A percentile compares a stretch with the other conserved stretches of the same genome.
Evolutionary conservation across 53 echinoderm and acorn worm genomes (phyloP).

Genomic region (Luidia sarsii): DNA sequence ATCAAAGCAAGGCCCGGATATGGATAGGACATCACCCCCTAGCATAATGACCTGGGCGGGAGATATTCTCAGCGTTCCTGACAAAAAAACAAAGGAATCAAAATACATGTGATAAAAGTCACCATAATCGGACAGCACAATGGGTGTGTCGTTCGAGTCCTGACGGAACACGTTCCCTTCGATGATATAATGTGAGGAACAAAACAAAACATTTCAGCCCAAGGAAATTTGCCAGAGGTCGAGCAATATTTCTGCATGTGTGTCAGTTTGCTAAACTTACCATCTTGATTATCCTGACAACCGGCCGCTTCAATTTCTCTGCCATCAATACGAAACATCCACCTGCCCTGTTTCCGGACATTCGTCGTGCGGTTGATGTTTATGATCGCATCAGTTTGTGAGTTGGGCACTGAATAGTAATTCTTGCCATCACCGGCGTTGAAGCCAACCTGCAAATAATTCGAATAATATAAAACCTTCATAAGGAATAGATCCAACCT

Average conservation of each 20-base stretch:
- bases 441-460: slow-evolving; percentile 89
- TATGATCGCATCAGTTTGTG: slow-evolving; percentile 72
- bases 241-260: too few species aligned
- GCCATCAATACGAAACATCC: slow-evolving; percentile 85
- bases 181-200: too few species aligned
- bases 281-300: slow-evolving; percentile 56
- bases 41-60: slow-evolving; percentile 82
- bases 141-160: too few species aligned
- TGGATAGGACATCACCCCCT: slow-evolving; percentile 87
- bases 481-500: too few species aligned
- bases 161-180: too few species aligned
- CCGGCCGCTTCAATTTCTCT: slow-evolving; percentile 70
- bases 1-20: slow-evolving; percentile 92
- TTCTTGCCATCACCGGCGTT: slow-evolving; percentile 87
- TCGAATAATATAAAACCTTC: too few species aligned
- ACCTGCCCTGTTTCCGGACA: slow-evolving; percentile 67
- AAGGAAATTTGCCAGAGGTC: too few species aligned
- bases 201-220: too few species aligned
- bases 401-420: slow-evolving; percentile 79
- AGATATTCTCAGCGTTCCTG: slow-evolving; percentile 67
- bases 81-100: background rate
- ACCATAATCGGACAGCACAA: too few species aligned
- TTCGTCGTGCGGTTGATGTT: slow-evolving; percentile 71
- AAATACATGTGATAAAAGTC: too few species aligned
- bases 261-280: too few species aligned